These are phyloP conservation scores for Leucoraja erinaceus DNA, from an alignment of 2,113 vertebrate genomes.

Conservation along the genomic window DNA sequence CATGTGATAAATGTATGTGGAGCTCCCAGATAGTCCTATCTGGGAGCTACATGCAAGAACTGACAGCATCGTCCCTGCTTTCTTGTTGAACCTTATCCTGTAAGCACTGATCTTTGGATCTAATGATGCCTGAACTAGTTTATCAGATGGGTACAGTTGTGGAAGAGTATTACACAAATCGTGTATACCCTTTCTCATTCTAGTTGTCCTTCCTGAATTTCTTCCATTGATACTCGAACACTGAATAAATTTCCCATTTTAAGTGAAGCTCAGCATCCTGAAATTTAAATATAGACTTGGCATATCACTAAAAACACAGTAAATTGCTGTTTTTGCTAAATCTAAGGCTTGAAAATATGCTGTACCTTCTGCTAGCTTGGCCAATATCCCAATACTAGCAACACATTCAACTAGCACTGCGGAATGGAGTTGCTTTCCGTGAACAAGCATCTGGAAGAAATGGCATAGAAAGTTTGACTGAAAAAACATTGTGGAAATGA, in stretches of 20 bases:
- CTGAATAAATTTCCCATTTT: neutral
- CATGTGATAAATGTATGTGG: neutral
- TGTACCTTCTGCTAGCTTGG: neutral
- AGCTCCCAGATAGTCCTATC: neutral
- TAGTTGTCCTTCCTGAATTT: neutral
- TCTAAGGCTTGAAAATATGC: neutral
- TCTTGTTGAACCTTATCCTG: neutral
- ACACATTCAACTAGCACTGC: neutral
- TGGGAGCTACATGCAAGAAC: neutral
- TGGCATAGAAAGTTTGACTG: too few species aligned
- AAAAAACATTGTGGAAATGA: neutral
- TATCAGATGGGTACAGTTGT: neutral
- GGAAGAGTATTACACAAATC: neutral
- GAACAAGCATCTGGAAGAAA: neutral
- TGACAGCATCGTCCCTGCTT: neutral
- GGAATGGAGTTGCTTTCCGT: neutral
- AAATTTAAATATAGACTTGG: neutral
- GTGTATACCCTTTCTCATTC: neutral
- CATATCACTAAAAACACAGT: neutral
- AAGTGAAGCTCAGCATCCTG: neutral
- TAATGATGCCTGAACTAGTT: neutral
- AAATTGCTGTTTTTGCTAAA: neutral
- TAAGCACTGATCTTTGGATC: neutral
- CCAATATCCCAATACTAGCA: neutral
- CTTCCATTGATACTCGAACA: too few species aligned